phyloP scores from a whole-genome alignment of 2,888 invertebrate species.

The Pseudococcus longispinus region DNA sequence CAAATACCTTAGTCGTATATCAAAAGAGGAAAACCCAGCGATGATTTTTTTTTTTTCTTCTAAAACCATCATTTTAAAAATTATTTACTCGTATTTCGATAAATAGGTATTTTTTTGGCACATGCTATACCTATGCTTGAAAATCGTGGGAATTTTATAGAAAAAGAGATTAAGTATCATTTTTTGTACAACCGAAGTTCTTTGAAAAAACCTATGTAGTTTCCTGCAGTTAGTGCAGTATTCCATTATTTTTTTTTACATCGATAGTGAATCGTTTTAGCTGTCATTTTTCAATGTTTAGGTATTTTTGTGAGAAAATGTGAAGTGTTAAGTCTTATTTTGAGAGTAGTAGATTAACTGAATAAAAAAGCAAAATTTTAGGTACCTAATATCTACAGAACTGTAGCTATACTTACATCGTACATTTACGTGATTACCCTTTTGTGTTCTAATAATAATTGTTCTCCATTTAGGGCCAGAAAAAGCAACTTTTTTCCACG shows the following conservation, averaged over 20 bases:
- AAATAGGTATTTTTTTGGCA: neutral
- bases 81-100: neutral
- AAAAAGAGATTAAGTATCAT: neutral
- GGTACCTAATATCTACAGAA: neutral
- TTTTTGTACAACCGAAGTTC: neutral
- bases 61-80: neutral
- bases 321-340: neutral
- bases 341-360: neutral
- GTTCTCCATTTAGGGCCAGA: neutral
- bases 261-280: neutral
- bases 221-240: neutral
- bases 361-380: neutral
- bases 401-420: neutral
- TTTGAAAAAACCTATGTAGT: neutral
- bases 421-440: conserved; percentile 13
- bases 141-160: neutral
- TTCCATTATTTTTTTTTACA: neutral
- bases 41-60: neutral
- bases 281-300: no score
- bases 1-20: neutral
- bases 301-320: neutral
- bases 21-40: neutral
- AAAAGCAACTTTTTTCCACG: neutral
- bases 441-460: conserved; percentile 9
- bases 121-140: neutral